Evolutionary conservation across 2,888 invertebrate species (phyloP).

Genomic region (Graphium colonna): DNA sequence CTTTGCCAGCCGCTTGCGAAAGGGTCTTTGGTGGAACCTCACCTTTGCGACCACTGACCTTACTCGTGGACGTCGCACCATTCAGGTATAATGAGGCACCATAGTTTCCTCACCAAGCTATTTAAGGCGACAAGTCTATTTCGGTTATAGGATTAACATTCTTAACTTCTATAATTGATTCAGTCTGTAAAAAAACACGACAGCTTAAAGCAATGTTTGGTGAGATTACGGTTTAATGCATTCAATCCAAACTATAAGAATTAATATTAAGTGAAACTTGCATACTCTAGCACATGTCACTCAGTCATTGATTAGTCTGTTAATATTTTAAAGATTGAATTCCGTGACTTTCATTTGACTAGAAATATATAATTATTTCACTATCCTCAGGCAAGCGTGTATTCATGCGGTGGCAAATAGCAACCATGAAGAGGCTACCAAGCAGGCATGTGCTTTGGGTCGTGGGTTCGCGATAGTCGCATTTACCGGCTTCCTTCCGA

Average conservation of each 20-base stretch:
- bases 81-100: slow-evolving; percentile 60
- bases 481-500: slow-evolving; percentile 76
- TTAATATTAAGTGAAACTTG: no score
- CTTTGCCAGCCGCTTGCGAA: slow-evolving; percentile 79
- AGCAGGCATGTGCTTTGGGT: slow-evolving; percentile 84
- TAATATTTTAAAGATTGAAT: no score
- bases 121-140: no score
- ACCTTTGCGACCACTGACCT: slow-evolving; percentile 53
- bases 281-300: no score
- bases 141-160: no score
- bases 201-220: no score
- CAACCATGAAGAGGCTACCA: slow-evolving; percentile 54
- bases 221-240: no score
- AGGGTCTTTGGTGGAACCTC: slow-evolving; percentile 85
- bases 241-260: no score
- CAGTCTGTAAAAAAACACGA: no score
- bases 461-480: slow-evolving; percentile 85
- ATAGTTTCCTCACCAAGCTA: no score
- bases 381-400: slow-evolving; percentile 85
- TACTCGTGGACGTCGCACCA: slow-evolving; percentile 72
- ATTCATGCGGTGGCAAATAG: slow-evolving; percentile 81
- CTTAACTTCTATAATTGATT: no score
- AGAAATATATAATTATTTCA: background rate
- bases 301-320: no score
- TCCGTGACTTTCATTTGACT: background rate